Conservation (phyloP, 1,140 invertebrate species). For the Neodiprion fabricii region DNA sequence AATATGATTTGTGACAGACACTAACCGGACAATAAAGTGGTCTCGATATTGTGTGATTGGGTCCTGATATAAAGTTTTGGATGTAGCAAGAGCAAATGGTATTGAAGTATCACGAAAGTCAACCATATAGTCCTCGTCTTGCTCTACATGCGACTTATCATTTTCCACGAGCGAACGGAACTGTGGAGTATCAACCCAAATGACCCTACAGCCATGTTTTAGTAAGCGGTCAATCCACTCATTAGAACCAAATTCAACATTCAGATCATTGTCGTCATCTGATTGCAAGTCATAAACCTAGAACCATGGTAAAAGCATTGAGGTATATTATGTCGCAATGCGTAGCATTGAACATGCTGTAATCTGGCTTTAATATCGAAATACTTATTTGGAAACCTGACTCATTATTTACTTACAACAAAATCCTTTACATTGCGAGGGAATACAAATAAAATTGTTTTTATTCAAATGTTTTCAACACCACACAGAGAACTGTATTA, state of each 20-base stretch:
- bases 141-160: too few species aligned
- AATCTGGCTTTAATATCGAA: too few species aligned
- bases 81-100: neutral
- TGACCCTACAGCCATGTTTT: neutral
- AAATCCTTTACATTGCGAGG: too few species aligned
- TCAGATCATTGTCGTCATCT: neutral
- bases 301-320: neutral
- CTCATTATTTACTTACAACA: neutral
- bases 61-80: neutral
- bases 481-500: neutral
- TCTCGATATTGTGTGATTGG: neutral
- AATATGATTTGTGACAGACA: neutral
- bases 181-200: neutral
- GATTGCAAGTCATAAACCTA: neutral
- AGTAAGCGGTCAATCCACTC: neutral
- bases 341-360: too few species aligned
- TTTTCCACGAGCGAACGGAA: neutral
- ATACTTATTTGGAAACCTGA: neutral
- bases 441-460: neutral
- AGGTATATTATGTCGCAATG: too few species aligned
- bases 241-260: neutral
- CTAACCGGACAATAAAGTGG: neutral
- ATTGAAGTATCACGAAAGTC: neutral
- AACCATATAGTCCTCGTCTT: neutral
- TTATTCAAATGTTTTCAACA: neutral